A percentile compares a stretch with the other conserved stretches of the same genome.
phyloP scores from a whole-genome alignment of 2,888 invertebrate species.

The Oligia strigilis region DNA sequence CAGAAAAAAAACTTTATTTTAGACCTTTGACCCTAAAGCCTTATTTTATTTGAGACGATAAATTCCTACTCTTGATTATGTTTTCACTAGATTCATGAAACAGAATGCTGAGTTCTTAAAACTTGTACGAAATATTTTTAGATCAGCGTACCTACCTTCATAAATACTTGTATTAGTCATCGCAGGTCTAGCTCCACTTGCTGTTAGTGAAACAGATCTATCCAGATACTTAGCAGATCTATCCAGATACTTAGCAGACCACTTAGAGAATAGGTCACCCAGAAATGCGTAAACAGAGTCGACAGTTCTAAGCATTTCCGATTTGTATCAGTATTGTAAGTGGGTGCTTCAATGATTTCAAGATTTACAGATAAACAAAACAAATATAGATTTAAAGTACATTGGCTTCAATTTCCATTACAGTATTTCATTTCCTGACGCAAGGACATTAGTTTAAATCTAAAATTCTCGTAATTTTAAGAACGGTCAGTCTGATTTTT shows the following conservation, averaged over 20 bases:
- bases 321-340: background rate
- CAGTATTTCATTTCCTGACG: background rate
- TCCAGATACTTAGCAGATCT: constrained; percentile 15
- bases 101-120: constrained; percentile 3
- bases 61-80: background rate
- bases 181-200: constrained; percentile 26
- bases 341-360: background rate
- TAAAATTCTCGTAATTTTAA: background rate
- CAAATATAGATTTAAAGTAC: background rate
- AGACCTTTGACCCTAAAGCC: background rate
- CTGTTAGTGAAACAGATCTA: constrained; percentile 16
- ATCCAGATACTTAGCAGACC: constrained; percentile 6
- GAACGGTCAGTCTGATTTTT: background rate
- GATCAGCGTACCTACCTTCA: constrained; percentile 20
- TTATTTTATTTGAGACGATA: background rate
- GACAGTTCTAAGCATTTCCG: background rate
- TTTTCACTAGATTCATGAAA: constrained; percentile 13
- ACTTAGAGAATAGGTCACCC: constrained; percentile 35
- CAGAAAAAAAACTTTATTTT: background rate
- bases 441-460: background rate
- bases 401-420: background rate
- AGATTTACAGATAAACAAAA: background rate
- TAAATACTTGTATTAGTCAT: constrained; percentile 45
- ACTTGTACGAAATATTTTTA: constrained; percentile 20
- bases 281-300: constrained; percentile 9